Evolutionary conservation across 2,113 vertebrate genomes (phyloP), one percentile per base, ranked within the genome.

Genomic region (Leptocoma aspasia): DNA sequence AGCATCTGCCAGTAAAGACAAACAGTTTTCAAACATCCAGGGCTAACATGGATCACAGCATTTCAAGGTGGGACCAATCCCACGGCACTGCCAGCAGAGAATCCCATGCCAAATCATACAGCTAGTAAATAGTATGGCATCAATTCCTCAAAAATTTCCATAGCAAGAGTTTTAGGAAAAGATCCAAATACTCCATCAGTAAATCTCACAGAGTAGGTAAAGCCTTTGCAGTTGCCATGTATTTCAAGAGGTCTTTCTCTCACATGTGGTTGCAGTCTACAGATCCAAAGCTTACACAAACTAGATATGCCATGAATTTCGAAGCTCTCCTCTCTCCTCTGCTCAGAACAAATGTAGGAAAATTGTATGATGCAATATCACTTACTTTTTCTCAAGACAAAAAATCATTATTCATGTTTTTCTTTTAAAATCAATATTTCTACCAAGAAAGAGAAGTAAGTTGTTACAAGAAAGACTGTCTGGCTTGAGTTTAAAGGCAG

Each of bases 1-100:
- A 95, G 69, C 76, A 53, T 73, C 90, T 84, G 57, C 72, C 69
- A 71, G 91, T 41, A 82, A 89, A 94, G 86, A 92, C 77, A 83
- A 95, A 84, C 47, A 49, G 27, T 75, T 86, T 78, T 81, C 72
- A 81, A 47, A 89, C 53, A 59, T 39, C 3, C 1, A 44, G 39
- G 57, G 56, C 56, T 83, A 45, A 30, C 1, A 2, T 3, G n/a
- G 79, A 59, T 50, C 82, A 33, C 60, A 77, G 26, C 53, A 44
- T 72, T 78, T 81, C 68, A 89, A 95, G 77, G 80, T 95, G 53
- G 77, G 83, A 90, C n/a, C 41, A 22, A 44, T 37, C 33, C 23
- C 6, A 0, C 2, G 18, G 61, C 0, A 1, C 64, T 82, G 85
- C 85, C 79, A 92, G 85, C n/a, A 73, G 39, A 92, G 76, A 83